Evolutionary conservation across 2,113 vertebrate species (phyloP).

Genomic region (Baryphthengus martii): DNA sequence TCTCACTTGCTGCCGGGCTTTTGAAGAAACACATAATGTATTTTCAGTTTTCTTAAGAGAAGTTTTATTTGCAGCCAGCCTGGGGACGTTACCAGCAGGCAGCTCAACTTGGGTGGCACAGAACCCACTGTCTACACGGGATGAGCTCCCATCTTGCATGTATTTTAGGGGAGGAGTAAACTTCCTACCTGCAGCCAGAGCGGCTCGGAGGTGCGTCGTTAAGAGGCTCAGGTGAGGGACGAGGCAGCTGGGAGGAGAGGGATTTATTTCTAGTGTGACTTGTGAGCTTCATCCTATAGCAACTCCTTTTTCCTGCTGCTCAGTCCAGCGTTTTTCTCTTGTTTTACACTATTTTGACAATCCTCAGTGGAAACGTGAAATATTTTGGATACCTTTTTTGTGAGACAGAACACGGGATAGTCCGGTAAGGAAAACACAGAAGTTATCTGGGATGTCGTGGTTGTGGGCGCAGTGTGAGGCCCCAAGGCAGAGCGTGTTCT

Average conservation of each 20-base stretch:
- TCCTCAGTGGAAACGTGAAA: neutral
- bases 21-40: neutral
- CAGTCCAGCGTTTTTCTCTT: neutral
- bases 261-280: neutral
- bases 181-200: neutral
- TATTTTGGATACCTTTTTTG: neutral
- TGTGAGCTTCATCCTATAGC: neutral
- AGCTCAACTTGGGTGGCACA: accelerated
- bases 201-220: too few relatives aligned
- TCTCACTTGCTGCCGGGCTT: neutral
- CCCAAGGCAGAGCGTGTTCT: neutral
- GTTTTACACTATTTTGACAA: neutral
- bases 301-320: neutral
- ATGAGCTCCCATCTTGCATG: neutral
- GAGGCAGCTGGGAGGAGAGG: neutral
- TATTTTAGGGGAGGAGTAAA: neutral
- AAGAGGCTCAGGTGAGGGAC: too few relatives aligned
- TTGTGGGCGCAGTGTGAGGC: neutral
- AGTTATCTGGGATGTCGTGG: neutral
- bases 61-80: neutral
- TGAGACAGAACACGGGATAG: neutral
- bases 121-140: neutral
- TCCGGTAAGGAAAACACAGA: neutral
- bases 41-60: neutral
- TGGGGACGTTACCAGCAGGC: neutral